phyloP scores from a whole-genome alignment of 2,113 vertebrate species.

The Oreotragus oreotragus region DNA sequence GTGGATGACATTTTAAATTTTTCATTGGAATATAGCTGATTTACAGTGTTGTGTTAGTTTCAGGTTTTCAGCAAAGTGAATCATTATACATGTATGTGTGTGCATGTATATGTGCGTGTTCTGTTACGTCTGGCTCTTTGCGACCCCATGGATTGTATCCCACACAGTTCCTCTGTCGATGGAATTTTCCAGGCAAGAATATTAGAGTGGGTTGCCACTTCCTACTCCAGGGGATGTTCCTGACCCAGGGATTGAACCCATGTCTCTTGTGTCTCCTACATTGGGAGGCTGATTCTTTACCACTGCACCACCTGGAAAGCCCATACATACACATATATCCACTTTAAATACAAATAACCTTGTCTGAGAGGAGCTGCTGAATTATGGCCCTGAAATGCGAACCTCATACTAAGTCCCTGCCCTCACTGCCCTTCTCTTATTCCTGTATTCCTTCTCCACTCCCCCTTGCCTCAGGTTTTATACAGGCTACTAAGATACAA shows the following conservation, averaged over 20 bases:
- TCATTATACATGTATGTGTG: neutral
- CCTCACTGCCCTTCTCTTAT: neutral
- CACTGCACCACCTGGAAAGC: neutral
- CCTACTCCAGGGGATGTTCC: neutral
- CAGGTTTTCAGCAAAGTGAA: neutral
- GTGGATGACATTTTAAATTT: neutral
- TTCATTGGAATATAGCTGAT: neutral
- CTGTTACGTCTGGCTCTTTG: neutral
- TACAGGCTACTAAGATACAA: neutral
- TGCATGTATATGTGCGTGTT: neutral
- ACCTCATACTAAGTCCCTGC: neutral
- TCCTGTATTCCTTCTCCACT: neutral
- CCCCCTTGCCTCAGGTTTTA: neutral
- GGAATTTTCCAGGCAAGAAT: neutral
- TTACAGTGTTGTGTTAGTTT: neutral
- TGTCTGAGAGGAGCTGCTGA: neutral
- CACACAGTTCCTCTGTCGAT: neutral
- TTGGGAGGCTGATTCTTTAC: neutral
- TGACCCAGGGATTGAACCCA: neutral
- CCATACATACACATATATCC: neutral
- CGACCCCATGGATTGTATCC: neutral
- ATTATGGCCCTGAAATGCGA: neutral
- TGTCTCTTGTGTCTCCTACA: neutral
- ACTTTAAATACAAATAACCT: neutral
- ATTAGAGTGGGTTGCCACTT: neutral